phyloP scores from a whole-genome alignment of 2,797 vertebrate species.

The Acipenser transmontanus region DNA sequence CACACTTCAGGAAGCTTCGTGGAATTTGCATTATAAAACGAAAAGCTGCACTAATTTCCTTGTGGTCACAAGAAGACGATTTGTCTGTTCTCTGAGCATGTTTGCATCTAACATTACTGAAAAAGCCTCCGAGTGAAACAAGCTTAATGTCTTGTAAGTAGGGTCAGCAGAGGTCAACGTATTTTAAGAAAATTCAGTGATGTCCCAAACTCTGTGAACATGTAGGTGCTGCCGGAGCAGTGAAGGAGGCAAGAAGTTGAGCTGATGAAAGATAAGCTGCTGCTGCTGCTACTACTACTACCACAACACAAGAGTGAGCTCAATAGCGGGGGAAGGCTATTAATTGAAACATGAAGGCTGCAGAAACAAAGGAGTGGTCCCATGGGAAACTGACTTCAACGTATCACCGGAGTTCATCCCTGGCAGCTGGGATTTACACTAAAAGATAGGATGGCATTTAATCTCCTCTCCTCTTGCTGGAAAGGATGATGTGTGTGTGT shows the following conservation, averaged over 20 bases:
- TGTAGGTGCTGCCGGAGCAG: slow-evolving; percentile 25
- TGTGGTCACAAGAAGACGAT: slow-evolving; percentile 64
- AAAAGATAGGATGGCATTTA: slow-evolving; percentile 32
- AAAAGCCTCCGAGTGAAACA: not conserved
- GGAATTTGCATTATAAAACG: slow-evolving; percentile 78
- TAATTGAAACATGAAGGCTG: slow-evolving; percentile 51
- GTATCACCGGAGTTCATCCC: slow-evolving; percentile 31
- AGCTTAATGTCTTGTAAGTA: not conserved
- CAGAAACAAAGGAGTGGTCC: slow-evolving; percentile 45
- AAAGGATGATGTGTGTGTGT: slow-evolving; percentile 32
- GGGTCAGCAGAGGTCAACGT: slow-evolving; percentile 31
- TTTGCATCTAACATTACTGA: slow-evolving; percentile 72
- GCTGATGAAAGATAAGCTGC: slow-evolving; percentile 30
- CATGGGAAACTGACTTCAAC: slow-evolving; percentile 40
- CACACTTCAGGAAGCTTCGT: slow-evolving; percentile 80
- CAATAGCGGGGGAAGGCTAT: slow-evolving; percentile 41
- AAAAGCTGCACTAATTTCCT: slow-evolving; percentile 62
- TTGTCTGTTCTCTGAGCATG: slow-evolving; percentile 77
- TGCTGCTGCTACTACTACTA: slow-evolving; percentile 17
- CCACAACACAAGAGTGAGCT: slow-evolving; percentile 36
- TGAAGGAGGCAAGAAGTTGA: slow-evolving; percentile 44
- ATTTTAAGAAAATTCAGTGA: not conserved
- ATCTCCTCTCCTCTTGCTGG: slow-evolving; percentile 30
- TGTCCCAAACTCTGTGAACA: not conserved
- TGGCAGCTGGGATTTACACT: slow-evolving; percentile 35